Conservation (phyloP, 2,113 vertebrate genomes). For the Xenopus borealis region DNA sequence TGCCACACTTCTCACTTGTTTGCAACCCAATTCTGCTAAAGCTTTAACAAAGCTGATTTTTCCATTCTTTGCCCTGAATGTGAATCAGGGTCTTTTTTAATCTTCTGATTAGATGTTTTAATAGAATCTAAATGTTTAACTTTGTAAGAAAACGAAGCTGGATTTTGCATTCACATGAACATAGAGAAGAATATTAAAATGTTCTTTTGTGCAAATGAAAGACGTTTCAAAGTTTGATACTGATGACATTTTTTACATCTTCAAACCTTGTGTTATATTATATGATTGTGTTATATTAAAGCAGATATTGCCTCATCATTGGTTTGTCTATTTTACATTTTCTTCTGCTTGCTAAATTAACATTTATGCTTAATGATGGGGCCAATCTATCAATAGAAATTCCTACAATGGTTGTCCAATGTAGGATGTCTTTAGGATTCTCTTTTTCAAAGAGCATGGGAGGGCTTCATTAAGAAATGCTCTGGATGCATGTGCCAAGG, state of each 20-base stretch:
- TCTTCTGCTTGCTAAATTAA: no score
- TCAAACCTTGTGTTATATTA: no score
- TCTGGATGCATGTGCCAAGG: no score
- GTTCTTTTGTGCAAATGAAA: conserved; percentile 37
- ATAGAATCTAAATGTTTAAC: conserved; percentile 65
- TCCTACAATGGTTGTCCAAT: no score
- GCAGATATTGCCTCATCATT: no score
- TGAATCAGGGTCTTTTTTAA: conserved; percentile 63
- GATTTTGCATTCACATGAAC: conserved; percentile 56
- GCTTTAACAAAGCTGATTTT: conserved; percentile 52
- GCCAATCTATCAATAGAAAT: no score
- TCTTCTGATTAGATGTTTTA: conserved; percentile 66
- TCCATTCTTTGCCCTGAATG: conserved; percentile 54
- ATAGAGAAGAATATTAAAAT: conserved; percentile 44
- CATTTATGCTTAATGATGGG: no score
- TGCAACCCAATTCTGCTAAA: conserved; percentile 42
- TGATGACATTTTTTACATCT: conserved; percentile 29
- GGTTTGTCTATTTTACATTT: no score
- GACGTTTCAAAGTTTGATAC: conserved; percentile 16
- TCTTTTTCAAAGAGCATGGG: no score
- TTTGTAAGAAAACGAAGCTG: conserved; percentile 58
- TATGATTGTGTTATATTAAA: no score
- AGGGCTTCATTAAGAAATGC: conserved; percentile 5
- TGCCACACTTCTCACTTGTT: conserved; percentile 38
- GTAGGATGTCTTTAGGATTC: no score